Evolutionary conservation across 2,888 invertebrate species (phyloP), one percentile per base, ranked within the genome.

Genomic region (Ypsolopha scabrella): DNA sequence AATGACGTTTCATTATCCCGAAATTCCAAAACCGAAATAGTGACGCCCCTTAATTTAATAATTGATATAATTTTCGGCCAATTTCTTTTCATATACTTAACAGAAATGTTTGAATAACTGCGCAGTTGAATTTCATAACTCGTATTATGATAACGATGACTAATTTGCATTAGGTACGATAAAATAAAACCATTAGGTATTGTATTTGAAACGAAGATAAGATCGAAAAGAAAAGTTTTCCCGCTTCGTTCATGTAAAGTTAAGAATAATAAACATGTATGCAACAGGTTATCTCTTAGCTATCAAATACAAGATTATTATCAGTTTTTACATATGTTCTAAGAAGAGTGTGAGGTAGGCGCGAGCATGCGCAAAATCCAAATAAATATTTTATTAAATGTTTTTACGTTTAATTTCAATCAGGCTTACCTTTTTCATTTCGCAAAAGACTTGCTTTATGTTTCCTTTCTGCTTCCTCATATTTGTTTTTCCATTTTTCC

Each of bases 401-500:
- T 24, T 24, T 24, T 24, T 24, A 24, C 24, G 13, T 41, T 47
- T 35, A 39, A 44, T 8, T 35, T 55, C 47, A 51, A 55, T 60
- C 45, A 51, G 10, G 51, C 88, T 87, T 72, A 93, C 93, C 89
- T 87, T 91, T 90, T 83, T 93, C 93, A 55, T 89, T 89, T 73
- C 91, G 90, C 57, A 90, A 88, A 50, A 92, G 85, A 60, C 92
- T 75, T 48, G 87, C 71, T 73, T 92, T 92, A 72, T 92, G 87
- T 70, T 88, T 90, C 63, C 89, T 88, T 70, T 93, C 93, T 6
- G 90, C 87, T 45, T 93, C 93, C 63, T 93, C 92, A 70, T 88
- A 92, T 79, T 90, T 90, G 57, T 75, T 82, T 79, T 90, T 92
- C 92, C 92, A 93, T 68, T 88, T 87, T 67, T 88, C 87, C 50